These are phyloP conservation scores for Nephila pilipes DNA, from an alignment of 1,140 invertebrate genomes.

Conservation along the genomic window DNA sequence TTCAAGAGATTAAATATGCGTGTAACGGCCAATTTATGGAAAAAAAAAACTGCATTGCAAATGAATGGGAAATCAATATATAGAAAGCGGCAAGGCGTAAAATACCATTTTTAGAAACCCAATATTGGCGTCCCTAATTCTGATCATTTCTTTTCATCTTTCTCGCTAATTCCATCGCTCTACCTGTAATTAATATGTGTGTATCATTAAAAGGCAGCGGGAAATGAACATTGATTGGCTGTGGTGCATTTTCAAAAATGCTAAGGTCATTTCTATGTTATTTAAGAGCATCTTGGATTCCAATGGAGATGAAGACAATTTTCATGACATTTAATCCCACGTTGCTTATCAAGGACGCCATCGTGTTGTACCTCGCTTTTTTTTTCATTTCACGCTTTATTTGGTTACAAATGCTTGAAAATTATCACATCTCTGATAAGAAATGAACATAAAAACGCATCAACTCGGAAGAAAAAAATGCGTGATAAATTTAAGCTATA, in stretches of 20 bases:
- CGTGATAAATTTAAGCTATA: conserved; percentile 39
- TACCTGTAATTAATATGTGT: not conserved
- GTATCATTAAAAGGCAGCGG: not conserved
- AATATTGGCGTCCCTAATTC: conserved; percentile 1
- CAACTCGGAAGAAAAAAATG: not conserved
- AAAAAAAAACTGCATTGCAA: not conserved
- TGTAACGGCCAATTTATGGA: too few relatives aligned
- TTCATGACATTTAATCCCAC: conserved; percentile 46
- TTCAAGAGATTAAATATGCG: too few relatives aligned
- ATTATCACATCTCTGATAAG: conserved; percentile 60
- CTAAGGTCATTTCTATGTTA: conserved; percentile 9
- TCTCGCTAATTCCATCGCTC: not conserved
- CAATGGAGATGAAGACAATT: not conserved
- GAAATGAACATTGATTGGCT: not conserved
- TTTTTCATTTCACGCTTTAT: conserved; percentile 58
- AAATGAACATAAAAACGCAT: conserved; percentile 16
- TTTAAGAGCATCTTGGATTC: not conserved
- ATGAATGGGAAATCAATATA: not conserved
- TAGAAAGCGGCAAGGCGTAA: not conserved
- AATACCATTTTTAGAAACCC: conserved; percentile 9
- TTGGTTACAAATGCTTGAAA: conserved; percentile 67
- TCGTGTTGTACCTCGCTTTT: conserved; percentile 31
- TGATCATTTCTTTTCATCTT: not conserved
- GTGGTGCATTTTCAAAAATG: not conserved
- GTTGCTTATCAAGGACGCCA: conserved; percentile 48